These are phyloP conservation scores for Caprella mutica DNA, from an alignment of 2,888 invertebrate genomes.

Conservation along the genomic window DNA sequence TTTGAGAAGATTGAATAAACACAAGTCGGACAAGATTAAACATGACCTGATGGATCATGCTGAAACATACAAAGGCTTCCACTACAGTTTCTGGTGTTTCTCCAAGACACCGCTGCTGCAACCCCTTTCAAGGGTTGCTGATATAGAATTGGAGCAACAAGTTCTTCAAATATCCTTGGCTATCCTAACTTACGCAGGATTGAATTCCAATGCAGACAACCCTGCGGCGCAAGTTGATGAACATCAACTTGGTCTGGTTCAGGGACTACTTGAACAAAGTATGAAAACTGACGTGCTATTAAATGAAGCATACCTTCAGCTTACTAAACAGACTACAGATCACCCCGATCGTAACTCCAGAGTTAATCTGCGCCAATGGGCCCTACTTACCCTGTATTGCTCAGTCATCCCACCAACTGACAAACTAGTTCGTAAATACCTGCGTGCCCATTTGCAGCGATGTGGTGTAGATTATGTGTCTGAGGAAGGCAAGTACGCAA, in stretches of 20 bases:
- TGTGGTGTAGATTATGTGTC: conserved; percentile 77
- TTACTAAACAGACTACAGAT: conserved; percentile 78
- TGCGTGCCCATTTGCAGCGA: conserved; percentile 77
- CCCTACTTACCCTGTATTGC: conserved; percentile 65
- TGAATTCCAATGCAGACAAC: conserved; percentile 54
- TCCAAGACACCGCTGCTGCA: conserved; percentile 66
- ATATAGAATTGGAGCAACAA: conserved; percentile 67
- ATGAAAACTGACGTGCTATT: conserved; percentile 77
- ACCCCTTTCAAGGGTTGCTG: conserved; percentile 69
- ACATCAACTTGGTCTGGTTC: conserved; percentile 77
- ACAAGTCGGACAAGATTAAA: conserved; percentile 57
- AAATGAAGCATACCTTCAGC: conserved; percentile 79
- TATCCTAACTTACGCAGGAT: conserved; percentile 76
- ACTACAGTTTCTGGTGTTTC: conserved; percentile 81
- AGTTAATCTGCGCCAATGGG: conserved; percentile 84
- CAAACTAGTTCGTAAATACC: conserved; percentile 69
- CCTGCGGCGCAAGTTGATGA: conserved; percentile 56
- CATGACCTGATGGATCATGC: conserved; percentile 53
- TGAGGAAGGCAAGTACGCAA: conserved; percentile 86
- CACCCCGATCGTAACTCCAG: conserved; percentile 64
- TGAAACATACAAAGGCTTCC: conserved; percentile 76
- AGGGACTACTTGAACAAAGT: conserved; percentile 77
- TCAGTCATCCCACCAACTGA: conserved; percentile 76
- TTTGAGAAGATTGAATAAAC: conserved; percentile 70
- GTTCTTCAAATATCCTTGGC: conserved; percentile 78